Percentiles rank a stretch among this genome's conserved stretches.
These are phyloP conservation scores for Siniperca obscura DNA, from an alignment of 2,797 vertebrate genomes.

Conservation along the genomic window DNA sequence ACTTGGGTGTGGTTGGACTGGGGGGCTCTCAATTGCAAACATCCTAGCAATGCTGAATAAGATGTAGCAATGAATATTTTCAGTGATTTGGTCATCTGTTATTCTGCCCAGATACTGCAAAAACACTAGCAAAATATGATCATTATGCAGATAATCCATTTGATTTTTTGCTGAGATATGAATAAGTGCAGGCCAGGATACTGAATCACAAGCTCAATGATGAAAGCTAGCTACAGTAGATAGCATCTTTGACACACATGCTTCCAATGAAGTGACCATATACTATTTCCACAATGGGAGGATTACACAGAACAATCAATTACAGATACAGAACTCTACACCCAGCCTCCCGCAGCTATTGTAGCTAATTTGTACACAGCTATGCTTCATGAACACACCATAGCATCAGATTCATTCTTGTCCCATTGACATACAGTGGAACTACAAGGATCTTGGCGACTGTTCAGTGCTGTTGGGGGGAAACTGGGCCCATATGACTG, in stretches of 20 bases:
- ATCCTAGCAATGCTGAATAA: not conserved
- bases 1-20: not conserved
- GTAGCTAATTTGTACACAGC: constrained; percentile 1
- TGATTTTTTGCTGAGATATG: not conserved
- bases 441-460: not conserved
- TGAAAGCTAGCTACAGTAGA: not conserved
- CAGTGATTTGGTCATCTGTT: not conserved
- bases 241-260: not conserved
- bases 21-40: not conserved
- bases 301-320: constrained; percentile 1
- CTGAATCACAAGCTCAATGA: not conserved
- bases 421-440: constrained; percentile 7
- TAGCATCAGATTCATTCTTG: not conserved
- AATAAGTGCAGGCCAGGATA: not conserved
- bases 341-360: not conserved
- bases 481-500: constrained; percentile 1
- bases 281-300: not conserved
- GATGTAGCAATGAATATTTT: not conserved
- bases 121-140: not conserved
- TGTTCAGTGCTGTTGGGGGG: not conserved
- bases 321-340: not conserved
- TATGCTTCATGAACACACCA: constrained; percentile 13
- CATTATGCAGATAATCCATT: not conserved
- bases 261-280: constrained; percentile 1
- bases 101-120: not conserved